Percentiles rank a stretch among this genome's conserved stretches.
Evolutionary conservation across 2,113 vertebrate species (phyloP).

Genomic region (Pyrgilauda ruficollis): DNA sequence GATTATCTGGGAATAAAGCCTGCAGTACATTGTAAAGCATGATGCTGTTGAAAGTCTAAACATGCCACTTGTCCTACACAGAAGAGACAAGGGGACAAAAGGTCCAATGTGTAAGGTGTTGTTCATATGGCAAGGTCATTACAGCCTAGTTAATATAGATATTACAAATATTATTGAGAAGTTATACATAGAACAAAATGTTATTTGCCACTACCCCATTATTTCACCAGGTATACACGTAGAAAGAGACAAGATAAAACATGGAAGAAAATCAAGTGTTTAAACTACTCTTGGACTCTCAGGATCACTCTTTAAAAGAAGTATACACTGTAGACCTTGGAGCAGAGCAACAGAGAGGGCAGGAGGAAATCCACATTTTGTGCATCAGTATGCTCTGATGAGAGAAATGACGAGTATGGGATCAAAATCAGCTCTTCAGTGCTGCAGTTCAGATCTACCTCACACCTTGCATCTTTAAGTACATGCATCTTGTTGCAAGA

Average conservation of each 20-base stretch:
- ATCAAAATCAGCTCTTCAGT: conserved; percentile 25
- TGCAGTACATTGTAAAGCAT: background rate
- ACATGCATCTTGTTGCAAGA: background rate
- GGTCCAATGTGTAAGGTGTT: background rate
- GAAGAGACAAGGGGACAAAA: background rate
- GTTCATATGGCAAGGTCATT: background rate
- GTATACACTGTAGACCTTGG: background rate
- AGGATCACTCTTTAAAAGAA: background rate
- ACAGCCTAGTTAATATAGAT: background rate
- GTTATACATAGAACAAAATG: background rate
- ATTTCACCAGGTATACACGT: background rate
- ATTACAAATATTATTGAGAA: background rate
- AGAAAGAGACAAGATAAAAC: background rate
- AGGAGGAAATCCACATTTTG: background rate
- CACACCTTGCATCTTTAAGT: background rate
- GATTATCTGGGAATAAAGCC: background rate
- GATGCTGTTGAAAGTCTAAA: background rate
- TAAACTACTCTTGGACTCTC: background rate
- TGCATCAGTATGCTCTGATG: conserved; percentile 19
- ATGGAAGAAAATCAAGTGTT: background rate
- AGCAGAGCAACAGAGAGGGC: background rate
- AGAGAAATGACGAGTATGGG: background rate
- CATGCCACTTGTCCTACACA: rapidly evolving
- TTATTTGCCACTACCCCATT: background rate
- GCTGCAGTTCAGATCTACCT: conserved; percentile 14